These are phyloP conservation scores for Alectura lathami DNA, from an alignment of 2,113 vertebrate genomes.

Conservation along the genomic window DNA sequence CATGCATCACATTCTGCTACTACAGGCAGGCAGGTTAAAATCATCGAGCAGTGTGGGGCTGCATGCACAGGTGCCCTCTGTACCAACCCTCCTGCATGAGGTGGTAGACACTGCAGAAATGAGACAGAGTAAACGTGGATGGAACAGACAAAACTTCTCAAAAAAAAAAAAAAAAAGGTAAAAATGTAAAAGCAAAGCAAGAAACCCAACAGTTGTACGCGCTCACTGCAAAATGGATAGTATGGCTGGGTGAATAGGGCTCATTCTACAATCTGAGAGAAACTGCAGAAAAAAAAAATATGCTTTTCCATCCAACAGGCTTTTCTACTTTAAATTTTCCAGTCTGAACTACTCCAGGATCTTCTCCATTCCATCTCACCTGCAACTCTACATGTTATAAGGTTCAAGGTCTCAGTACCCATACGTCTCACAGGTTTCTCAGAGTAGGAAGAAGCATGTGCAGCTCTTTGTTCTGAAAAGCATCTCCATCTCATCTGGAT, in stretches of 20 bases:
- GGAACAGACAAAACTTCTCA: too few species aligned
- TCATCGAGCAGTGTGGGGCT: background rate
- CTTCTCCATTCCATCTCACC: background rate
- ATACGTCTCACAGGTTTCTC: background rate
- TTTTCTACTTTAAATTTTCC: background rate
- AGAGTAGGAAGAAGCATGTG: background rate
- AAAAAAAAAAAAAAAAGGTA: too few species aligned
- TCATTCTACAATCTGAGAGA: background rate
- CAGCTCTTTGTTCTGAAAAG: background rate
- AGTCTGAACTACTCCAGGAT: background rate
- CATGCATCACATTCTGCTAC: background rate
- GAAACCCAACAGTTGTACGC: background rate
- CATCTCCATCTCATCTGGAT: background rate
- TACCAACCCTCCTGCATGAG: background rate
- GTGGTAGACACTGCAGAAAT: background rate
- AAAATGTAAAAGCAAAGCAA: background rate
- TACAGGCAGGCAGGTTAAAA: background rate
- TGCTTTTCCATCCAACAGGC: background rate
- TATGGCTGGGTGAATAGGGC: background rate
- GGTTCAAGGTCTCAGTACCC: background rate
- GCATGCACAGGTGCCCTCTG: background rate
- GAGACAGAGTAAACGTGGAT: background rate
- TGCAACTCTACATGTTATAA: background rate
- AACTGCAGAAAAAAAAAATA: background rate
- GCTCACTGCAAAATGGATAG: background rate